Evolutionary conservation across 2,888 invertebrate species (phyloP).

Genomic region (Drosophila rellima): DNA sequence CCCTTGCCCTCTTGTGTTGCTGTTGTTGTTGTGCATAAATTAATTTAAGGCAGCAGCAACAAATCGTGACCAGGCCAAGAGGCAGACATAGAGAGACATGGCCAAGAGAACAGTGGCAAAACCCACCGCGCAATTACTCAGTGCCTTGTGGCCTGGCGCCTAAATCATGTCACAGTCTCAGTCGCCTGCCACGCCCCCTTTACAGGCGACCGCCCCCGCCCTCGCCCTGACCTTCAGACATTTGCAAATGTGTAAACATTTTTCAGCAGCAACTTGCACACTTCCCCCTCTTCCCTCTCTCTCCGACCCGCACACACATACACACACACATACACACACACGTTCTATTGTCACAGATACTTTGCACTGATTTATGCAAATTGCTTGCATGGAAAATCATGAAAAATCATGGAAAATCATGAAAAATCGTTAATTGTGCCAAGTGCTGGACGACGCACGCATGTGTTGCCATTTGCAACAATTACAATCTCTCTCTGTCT

Average conservation of each 20-base stretch:
- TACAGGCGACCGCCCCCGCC: neutral
- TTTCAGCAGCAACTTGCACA: constrained; percentile 52
- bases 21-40: constrained; percentile 65
- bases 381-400: constrained; percentile 49
- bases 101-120: constrained; percentile 28
- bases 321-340: neutral
- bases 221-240: constrained; percentile 71
- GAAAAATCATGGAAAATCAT: constrained; percentile 54
- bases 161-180: constrained; percentile 68
- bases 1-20: constrained; percentile 9
- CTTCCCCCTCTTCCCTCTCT: neutral
- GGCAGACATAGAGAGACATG: constrained; percentile 41
- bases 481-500: constrained; percentile 19
- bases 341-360: constrained; percentile 74
- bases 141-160: constrained; percentile 52
- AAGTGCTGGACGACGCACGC: constrained; percentile 61
- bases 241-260: constrained; percentile 80
- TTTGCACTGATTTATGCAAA: constrained; percentile 79
- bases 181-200: neutral
- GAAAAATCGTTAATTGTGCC: constrained; percentile 78
- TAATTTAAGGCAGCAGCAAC: constrained; percentile 67
- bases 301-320: no score
- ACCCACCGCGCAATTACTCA: constrained; percentile 72
- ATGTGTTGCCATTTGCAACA: constrained; percentile 41
- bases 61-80: constrained; percentile 25